Conservation (phyloP, 2,113 vertebrate genomes). For the Myiozetetes cayanensis region DNA sequence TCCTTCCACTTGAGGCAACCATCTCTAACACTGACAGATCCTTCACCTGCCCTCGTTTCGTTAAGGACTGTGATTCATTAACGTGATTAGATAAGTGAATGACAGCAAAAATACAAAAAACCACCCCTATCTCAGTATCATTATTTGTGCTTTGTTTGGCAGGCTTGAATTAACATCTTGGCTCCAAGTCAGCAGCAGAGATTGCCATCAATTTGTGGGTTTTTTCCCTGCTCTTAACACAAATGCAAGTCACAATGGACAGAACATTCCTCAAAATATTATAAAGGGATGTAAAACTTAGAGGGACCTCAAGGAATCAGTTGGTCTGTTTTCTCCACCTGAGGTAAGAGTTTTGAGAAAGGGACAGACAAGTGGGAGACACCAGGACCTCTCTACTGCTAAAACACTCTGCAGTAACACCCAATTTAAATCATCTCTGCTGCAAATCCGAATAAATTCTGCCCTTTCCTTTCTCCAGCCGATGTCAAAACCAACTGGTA, state of each 20-base stretch:
- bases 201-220: neutral
- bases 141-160: neutral
- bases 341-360: neutral
- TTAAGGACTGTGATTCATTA: neutral
- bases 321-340: neutral
- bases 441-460: neutral
- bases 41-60: neutral
- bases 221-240: neutral
- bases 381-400: neutral
- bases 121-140: neutral
- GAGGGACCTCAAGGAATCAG: neutral
- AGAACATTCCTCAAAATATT: neutral
- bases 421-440: neutral
- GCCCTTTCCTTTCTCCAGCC: neutral
- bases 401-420: neutral
- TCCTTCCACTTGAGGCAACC: neutral
- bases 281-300: neutral
- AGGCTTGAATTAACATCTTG: conserved; percentile 2
- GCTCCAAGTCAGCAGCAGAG: neutral
- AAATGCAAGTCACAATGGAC: neutral
- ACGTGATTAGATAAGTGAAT: neutral
- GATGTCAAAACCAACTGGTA: neutral
- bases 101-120: neutral
- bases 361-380: neutral
- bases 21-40: neutral